Percentiles rank a stretch among this genome's conserved stretches.
phyloP scores from a whole-genome alignment of 2,888 invertebrate genomes.

The Nomada fabriciana region DNA sequence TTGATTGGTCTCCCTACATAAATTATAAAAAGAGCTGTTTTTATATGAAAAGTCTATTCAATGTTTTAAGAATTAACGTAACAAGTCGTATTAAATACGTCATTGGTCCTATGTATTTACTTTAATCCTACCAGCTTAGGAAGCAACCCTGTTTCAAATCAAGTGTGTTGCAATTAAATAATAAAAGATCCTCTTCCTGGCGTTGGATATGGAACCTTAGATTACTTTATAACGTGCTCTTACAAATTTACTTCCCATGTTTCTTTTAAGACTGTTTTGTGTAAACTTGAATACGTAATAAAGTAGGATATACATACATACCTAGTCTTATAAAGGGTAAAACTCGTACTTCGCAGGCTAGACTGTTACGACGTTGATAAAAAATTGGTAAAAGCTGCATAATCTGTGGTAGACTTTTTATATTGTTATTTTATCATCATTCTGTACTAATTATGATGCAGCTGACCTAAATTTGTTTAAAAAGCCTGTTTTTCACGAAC shows the following conservation, averaged over 20 bases:
- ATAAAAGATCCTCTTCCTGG: constrained; percentile 40
- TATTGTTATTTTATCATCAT: constrained; percentile 44
- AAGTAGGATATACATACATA: constrained; percentile 59
- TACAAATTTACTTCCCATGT: constrained; percentile 46
- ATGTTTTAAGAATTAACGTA: constrained; percentile 51
- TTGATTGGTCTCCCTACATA: constrained; percentile 75
- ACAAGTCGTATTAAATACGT: constrained; percentile 43
- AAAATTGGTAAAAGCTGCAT: constrained; percentile 36
- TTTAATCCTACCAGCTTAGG: constrained; percentile 44
- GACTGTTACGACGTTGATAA: constrained; percentile 50
- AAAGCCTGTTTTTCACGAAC: constrained; percentile 41
- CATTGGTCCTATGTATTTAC: constrained; percentile 43
- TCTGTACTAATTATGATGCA: constrained; percentile 22
- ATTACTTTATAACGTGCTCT: constrained; percentile 48
- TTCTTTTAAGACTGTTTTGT: constrained; percentile 64
- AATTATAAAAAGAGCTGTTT: constrained; percentile 49
- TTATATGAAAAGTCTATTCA: constrained; percentile 52
- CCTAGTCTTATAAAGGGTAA: constrained; percentile 50
- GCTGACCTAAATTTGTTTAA: constrained; percentile 29
- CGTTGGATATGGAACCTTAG: constrained; percentile 44
- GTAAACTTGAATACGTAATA: constrained; percentile 64
- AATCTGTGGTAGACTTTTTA: constrained; percentile 30
- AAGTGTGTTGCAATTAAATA: constrained; percentile 36
- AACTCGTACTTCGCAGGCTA: constrained; percentile 40
- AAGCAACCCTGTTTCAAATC: constrained; percentile 38